Evolutionary conservation across 1,140 invertebrate genomes (phyloP), one percentile per base, ranked within the genome.

Genomic region (Drosophila sp.): DNA sequence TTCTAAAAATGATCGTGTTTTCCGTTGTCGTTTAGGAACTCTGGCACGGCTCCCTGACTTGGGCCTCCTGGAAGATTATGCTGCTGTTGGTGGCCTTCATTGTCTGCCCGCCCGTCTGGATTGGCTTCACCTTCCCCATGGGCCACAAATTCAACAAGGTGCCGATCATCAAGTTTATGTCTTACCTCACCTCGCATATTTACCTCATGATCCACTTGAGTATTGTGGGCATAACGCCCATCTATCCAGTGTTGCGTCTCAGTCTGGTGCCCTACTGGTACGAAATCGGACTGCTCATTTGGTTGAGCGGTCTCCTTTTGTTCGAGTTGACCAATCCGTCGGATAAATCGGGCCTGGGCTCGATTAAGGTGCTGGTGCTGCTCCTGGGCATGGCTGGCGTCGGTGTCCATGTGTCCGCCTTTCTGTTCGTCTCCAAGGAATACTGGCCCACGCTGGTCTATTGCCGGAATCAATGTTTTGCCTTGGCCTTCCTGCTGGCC

Each of bases 131-230:
- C 38, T 94, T 99, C 78, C 98, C 98, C 8, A 93, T 99, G 75
- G 97, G 97, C 25, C 98, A 98, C 93, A 97, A 97, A 92, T 99
- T 98, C 93, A 97, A 98, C 94, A 98, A 97, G 93, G 95, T 97
- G 81, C 99, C 99, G 23, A 99, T 99, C 77, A 99, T 99, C 86
- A 99, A 99, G 93, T 99, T 99, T 92, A 99, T 99, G 97, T 98
- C 98, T 10, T 99, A 99, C 93, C 94, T 99, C 60, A 99, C 98
- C 1, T 99, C 99, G 1, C 99, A 99, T 93, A 96, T 99, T 76
- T 99, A 99, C 92, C 95, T 99, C 61, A 99, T 99, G 95, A 93
- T 98, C 56, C 95, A 99, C 72, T 95, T 99, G 74, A 94, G 96
- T 60, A 93, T 99, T 63, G 97, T 97, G n/a, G 97, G 96, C 32